These are phyloP conservation scores for Hypanus sabinus DNA, from an alignment of 2,113 vertebrate genomes.

Conservation along the genomic window DNA sequence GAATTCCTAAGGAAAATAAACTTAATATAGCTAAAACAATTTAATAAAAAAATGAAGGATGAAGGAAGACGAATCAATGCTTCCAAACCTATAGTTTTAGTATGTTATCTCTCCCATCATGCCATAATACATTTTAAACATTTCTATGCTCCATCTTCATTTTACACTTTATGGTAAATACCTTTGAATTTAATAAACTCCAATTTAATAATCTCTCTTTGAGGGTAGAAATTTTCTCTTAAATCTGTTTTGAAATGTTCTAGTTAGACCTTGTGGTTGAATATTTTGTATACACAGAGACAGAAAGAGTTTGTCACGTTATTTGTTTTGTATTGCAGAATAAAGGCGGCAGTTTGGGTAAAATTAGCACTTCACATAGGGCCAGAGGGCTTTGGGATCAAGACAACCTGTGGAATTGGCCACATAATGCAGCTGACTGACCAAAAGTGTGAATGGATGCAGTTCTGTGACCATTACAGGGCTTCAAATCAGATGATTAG, in stretches of 20 bases:
- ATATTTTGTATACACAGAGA: not conserved
- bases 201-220: not conserved
- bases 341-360: not conserved
- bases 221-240: not conserved
- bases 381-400: not conserved
- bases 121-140: not conserved
- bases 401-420: not conserved
- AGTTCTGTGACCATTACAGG: no score
- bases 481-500: no score
- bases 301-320: not conserved
- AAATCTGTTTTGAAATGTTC: not conserved
- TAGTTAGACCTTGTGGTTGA: not conserved
- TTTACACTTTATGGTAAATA: not conserved
- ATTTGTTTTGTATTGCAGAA: not conserved
- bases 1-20: not conserved
- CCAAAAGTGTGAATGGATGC: no score
- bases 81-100: not conserved
- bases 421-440: not conserved
- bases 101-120: not conserved
- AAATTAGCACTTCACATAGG: not conserved
- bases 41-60: not conserved
- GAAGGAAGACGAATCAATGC: not conserved
- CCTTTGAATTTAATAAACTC: not conserved
- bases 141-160: not conserved
- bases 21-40: not conserved